phyloP scores from a whole-genome alignment of 1,140 invertebrate species.

The Scylla paramamosain region DNA sequence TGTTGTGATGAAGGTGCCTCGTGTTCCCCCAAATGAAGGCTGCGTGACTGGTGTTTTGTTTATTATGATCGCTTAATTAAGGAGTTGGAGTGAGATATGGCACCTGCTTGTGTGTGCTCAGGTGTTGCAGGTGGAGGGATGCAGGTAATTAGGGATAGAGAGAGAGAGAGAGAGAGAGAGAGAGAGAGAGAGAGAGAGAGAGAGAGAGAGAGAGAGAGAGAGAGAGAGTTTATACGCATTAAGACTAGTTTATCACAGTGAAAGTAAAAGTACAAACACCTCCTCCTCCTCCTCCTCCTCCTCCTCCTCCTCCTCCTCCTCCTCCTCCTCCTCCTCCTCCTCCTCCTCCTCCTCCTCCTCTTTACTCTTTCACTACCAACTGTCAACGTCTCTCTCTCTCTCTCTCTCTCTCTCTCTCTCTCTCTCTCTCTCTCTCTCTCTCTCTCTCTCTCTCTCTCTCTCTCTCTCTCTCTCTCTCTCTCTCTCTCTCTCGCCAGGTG shows the following conservation, averaged over 20 bases:
- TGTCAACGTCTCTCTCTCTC: background rate
- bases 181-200: constrained; percentile 20
- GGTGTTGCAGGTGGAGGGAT: background rate
- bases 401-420: too few relatives aligned
- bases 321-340: constrained; percentile 28
- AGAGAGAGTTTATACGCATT: background rate
- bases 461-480: background rate
- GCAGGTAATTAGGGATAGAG: too few relatives aligned
- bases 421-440: background rate
- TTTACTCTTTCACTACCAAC: too few relatives aligned
- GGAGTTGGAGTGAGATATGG: background rate
- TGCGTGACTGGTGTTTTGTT: too few relatives aligned
- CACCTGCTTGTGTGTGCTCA: background rate
- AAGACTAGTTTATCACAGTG: constrained; percentile 28
- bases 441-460: background rate
- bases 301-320: background rate
- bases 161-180: background rate
- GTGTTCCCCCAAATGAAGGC: background rate
- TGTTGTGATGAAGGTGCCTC: background rate
- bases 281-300: background rate
- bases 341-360: background rate
- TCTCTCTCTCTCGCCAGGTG: background rate
- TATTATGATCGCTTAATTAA: background rate
- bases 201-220: constrained; percentile 14
- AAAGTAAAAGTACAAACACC: background rate